Conservation (phyloP, 2,888 invertebrate genomes). For the Sphaerophoria taeniata region DNA sequence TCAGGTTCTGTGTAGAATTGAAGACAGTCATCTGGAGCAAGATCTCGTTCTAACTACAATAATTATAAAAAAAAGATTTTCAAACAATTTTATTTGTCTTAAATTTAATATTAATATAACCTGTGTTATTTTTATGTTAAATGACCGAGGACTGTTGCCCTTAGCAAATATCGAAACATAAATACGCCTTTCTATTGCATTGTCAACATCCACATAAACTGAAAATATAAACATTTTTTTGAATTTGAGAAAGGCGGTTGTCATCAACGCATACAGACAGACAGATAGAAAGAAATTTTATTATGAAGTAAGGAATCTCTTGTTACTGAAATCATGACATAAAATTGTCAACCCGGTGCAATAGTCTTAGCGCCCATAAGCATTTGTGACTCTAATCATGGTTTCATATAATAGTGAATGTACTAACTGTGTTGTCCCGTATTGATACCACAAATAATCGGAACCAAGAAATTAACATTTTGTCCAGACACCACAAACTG, state of each 20-base stretch:
- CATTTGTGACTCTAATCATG: neutral
- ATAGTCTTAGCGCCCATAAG: too few relatives aligned
- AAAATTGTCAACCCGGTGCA: too few relatives aligned
- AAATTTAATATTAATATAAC: constrained; percentile 73
- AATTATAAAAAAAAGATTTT: neutral
- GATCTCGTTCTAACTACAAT: constrained; percentile 80
- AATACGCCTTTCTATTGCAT: constrained; percentile 85
- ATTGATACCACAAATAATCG: constrained; percentile 89
- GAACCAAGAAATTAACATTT: constrained; percentile 87
- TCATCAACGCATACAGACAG: too few relatives aligned
- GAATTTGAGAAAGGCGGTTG: neutral
- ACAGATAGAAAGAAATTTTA: too few relatives aligned
- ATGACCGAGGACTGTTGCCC: constrained; percentile 84
- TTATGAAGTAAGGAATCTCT: too few relatives aligned
- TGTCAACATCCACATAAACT: constrained; percentile 90
- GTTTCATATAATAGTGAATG: neutral
- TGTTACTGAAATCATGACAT: too few relatives aligned
- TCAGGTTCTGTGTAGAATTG: constrained; percentile 86
- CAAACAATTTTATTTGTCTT: too few relatives aligned
- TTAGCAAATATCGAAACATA: constrained; percentile 87
- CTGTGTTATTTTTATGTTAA: constrained; percentile 87
- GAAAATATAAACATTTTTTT: too few relatives aligned
- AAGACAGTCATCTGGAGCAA: constrained; percentile 86
- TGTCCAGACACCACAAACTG: constrained; percentile 89
- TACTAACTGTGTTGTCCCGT: constrained; percentile 89